These are phyloP conservation scores for Phorcus lineatus DNA, from an alignment of 2,888 invertebrate genomes.

Conservation along the genomic window DNA sequence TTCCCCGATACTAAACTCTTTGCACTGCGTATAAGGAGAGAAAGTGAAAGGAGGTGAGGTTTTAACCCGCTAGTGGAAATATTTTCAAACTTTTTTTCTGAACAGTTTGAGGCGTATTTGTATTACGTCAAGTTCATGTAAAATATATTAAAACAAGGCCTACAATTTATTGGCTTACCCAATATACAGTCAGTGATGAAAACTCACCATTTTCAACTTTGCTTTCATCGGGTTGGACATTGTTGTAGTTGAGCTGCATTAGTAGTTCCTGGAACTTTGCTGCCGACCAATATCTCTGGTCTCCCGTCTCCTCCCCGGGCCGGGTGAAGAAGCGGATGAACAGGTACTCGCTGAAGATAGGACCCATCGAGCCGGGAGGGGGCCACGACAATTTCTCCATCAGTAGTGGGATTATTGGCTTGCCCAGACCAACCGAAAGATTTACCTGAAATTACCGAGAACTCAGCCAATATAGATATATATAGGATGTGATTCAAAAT, in stretches of 20 bases:
- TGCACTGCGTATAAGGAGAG: too few species aligned
- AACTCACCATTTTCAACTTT: constrained; percentile 40
- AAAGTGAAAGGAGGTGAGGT: too few species aligned
- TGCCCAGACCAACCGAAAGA: constrained; percentile 52
- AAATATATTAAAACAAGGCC: too few species aligned
- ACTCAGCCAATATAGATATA: not conserved
- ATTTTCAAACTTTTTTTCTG: too few species aligned
- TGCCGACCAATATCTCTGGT: constrained; percentile 56
- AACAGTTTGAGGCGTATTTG: too few species aligned
- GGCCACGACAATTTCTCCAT: constrained; percentile 64
- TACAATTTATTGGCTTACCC: not conserved
- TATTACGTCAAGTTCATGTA: too few species aligned
- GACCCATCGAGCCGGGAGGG: constrained; percentile 63
- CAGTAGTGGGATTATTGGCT: constrained; percentile 62
- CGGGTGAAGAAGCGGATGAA: constrained; percentile 50
- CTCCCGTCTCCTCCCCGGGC: constrained; percentile 40
- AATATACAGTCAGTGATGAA: not conserved
- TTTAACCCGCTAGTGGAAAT: too few species aligned
- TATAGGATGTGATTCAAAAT: too few species aligned
- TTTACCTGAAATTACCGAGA: constrained; percentile 49
- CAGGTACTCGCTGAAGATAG: constrained; percentile 62
- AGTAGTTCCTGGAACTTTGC: constrained; percentile 65
- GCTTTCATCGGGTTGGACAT: constrained; percentile 50
- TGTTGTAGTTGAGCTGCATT: constrained; percentile 60
- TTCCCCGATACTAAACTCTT: too few species aligned